A percentile compares a stretch with the other conserved stretches of the same genome.
These are phyloP conservation scores for Lysandra coridon DNA, from an alignment of 2,888 invertebrate genomes.

Conservation along the genomic window DNA sequence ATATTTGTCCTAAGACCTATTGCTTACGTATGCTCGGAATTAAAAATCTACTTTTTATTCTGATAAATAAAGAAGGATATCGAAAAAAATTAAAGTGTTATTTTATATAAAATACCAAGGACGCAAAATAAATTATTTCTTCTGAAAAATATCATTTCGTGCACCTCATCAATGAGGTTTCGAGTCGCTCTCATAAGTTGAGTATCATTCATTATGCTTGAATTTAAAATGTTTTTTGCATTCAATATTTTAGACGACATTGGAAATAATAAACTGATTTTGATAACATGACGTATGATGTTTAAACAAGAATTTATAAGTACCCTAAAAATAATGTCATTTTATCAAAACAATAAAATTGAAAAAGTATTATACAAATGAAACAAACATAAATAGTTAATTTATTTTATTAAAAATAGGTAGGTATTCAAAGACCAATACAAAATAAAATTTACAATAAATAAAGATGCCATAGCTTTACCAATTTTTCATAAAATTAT, in stretches of 20 bases:
- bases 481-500: slow-evolving; percentile 8
- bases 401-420: slow-evolving; percentile 77
- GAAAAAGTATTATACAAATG: too few species aligned
- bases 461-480: slow-evolving; percentile 42
- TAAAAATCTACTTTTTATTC: neutral
- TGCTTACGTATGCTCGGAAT: too few species aligned
- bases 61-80: neutral
- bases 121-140: slow-evolving; percentile 1
- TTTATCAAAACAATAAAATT: too few species aligned
- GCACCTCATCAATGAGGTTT: slow-evolving; percentile 17
- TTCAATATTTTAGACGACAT: neutral
- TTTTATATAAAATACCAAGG: neutral
- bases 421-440: slow-evolving; percentile 73
- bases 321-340: too few species aligned
- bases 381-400: slow-evolving; percentile 53
- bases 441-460: slow-evolving; percentile 59
- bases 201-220: slow-evolving; percentile 14
- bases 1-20: too few species aligned
- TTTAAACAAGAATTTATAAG: too few species aligned
- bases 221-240: neutral
- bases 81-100: neutral
- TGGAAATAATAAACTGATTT: neutral
- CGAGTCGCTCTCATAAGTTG: neutral
- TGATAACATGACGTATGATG: too few species aligned
- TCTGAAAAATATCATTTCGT: slow-evolving; percentile 13